Conservation (phyloP, 2,113 vertebrate species). For the Scalopus aquaticus region DNA sequence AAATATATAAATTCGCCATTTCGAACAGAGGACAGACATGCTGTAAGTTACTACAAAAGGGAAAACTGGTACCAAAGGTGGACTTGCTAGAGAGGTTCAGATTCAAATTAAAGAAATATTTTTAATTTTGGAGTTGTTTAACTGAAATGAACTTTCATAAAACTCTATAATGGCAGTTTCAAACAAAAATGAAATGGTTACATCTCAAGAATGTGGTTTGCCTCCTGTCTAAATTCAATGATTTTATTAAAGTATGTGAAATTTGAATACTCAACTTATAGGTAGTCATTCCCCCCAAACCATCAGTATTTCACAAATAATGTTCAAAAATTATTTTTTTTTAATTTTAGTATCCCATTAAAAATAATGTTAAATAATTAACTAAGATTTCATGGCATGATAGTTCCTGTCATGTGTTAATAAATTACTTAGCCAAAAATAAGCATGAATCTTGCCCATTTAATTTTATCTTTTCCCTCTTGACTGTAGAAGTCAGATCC, state of each 20-base stretch:
- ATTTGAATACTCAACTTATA: slow-evolving; percentile 29
- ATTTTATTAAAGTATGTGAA: background rate
- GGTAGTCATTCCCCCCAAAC: background rate
- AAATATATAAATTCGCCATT: background rate
- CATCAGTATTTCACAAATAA: background rate
- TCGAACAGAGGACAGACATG: background rate
- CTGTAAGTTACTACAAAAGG: background rate
- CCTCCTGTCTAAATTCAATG: background rate
- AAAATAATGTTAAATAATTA: slow-evolving; percentile 47
- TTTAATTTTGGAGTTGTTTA: background rate
- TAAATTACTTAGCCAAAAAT: slow-evolving; percentile 25
- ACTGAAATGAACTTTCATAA: background rate
- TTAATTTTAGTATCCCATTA: background rate
- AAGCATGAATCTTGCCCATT: slow-evolving; percentile 3
- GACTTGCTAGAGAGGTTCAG: background rate
- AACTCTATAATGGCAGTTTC: background rate
- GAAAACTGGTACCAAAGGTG: background rate
- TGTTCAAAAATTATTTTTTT: background rate
- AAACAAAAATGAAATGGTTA: background rate
- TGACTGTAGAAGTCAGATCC: background rate
- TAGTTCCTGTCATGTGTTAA: slow-evolving; percentile 24
- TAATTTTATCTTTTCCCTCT: background rate
- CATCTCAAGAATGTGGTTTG: background rate
- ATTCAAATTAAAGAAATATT: background rate
- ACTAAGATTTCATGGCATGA: background rate